Evolutionary conservation across 2,113 vertebrate genomes (phyloP).

Genomic region (Coregonus clupeaformis): DNA sequence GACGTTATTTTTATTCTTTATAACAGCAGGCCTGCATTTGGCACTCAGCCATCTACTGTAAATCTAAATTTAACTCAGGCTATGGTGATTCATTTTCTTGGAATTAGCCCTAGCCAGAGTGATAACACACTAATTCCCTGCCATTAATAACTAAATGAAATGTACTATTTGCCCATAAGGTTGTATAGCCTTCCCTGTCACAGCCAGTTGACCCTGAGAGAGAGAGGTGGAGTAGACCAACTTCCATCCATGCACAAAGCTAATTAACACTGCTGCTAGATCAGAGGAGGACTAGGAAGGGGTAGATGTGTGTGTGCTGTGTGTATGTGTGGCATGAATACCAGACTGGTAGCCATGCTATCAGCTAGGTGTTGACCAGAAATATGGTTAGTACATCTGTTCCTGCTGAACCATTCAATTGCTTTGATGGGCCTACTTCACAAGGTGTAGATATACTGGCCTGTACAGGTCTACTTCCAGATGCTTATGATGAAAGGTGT

Average conservation of each 20-base stretch:
- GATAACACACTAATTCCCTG: constrained; percentile 57
- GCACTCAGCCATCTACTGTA: constrained; percentile 5
- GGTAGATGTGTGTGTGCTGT: neutral
- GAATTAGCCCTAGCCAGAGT: constrained; percentile 50
- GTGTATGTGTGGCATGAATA: too few species aligned
- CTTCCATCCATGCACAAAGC: constrained; percentile 48
- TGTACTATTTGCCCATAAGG: neutral
- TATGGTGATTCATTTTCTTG: constrained; percentile 35
- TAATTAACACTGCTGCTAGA: constrained; percentile 51
- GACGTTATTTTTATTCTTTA: too few species aligned
- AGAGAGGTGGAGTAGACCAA: constrained; percentile 36
- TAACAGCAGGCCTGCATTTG: constrained; percentile 31
- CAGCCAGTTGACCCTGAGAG: constrained; percentile 63
- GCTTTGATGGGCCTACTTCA: too few species aligned
- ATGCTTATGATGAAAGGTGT: too few species aligned
- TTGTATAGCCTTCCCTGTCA: constrained; percentile 31
- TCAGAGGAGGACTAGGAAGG: constrained; percentile 4
- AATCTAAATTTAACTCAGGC: constrained; percentile 32
- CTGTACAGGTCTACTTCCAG: too few species aligned
- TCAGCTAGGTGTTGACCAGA: too few species aligned
- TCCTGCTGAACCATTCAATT: too few species aligned
- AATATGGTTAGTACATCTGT: too few species aligned
- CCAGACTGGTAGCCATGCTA: too few species aligned
- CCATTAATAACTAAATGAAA: constrained; percentile 44
- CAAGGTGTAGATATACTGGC: too few species aligned